Conservation (phyloP, 2,888 invertebrate genomes). For the Pachliopta kotzebuea region DNA sequence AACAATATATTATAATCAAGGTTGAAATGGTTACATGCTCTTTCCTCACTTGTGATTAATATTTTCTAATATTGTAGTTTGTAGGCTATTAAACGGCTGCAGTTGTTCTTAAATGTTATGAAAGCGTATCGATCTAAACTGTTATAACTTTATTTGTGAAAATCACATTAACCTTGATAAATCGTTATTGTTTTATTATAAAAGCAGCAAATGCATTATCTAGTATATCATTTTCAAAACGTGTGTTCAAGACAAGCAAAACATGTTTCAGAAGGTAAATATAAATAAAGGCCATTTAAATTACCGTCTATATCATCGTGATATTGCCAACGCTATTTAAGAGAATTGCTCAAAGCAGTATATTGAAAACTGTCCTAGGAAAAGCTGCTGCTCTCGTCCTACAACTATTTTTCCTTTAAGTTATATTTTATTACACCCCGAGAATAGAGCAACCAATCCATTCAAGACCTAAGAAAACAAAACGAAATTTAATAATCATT, state of each 20-base stretch:
- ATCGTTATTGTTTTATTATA: not conserved
- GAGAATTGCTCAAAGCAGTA: too few species aligned
- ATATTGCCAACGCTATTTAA: too few species aligned
- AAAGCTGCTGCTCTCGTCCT: too few species aligned
- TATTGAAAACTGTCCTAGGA: too few species aligned
- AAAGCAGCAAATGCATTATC: not conserved
- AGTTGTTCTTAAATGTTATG: not conserved
- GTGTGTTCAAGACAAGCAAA: not conserved
- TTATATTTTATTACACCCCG: too few species aligned
- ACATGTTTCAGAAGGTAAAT: not conserved
- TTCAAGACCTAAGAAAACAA: too few species aligned
- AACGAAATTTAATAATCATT: too few species aligned
- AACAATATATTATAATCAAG: constrained; percentile 4
- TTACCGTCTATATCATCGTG: too few species aligned
- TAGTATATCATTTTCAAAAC: not conserved
- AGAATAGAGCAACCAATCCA: too few species aligned
- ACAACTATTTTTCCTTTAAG: too few species aligned
- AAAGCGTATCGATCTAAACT: not conserved
- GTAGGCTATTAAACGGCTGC: not conserved
- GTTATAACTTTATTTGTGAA: not conserved
- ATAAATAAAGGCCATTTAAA: too few species aligned
- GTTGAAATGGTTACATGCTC: constrained; percentile 5
- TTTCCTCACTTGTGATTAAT: not conserved
- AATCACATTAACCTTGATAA: constrained; percentile 4
- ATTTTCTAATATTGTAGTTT: constrained; percentile 1